A percentile compares a stretch with the other conserved stretches of the same genome.
phyloP scores from a whole-genome alignment of 2,113 vertebrate genomes.

The Tretioscincus oriximinensis region DNA sequence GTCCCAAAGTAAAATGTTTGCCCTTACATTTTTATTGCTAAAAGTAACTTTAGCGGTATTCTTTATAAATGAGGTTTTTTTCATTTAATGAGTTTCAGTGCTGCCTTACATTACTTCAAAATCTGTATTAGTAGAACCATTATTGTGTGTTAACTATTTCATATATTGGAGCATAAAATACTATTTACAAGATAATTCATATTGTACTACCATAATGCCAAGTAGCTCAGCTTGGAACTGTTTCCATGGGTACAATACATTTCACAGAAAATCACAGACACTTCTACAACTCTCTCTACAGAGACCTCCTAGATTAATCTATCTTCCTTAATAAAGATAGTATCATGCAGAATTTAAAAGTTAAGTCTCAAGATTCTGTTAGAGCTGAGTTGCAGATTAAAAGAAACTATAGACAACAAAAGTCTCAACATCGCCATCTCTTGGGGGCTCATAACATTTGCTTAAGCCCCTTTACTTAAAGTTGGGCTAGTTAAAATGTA shows the following conservation, averaged over 20 bases:
- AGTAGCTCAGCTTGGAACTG: constrained; percentile 10
- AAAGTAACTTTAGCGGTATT: neutral
- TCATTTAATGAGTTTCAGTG: neutral
- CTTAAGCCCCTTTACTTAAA: neutral
- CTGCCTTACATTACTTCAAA: neutral
- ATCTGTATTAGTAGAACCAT: neutral
- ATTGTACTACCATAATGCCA: neutral
- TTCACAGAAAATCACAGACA: neutral
- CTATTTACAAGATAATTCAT: constrained; percentile 10
- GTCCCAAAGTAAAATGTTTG: neutral
- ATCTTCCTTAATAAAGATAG: constrained; percentile 20
- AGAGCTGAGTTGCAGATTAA: neutral
- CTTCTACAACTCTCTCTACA: neutral
- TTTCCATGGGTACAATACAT: constrained; percentile 11
- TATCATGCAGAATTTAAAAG: constrained; percentile 10
- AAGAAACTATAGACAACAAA: neutral
- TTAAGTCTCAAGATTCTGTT: neutral
- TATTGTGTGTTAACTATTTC: neutral
- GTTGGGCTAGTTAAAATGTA: neutral
- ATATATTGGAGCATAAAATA: neutral
- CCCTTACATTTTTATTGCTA: neutral
- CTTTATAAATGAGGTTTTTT: neutral
- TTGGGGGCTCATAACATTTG: neutral
- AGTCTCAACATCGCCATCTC: neutral
- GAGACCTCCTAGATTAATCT: neutral